Evolutionary conservation across 2,113 vertebrate species (phyloP), one percentile per base, ranked within the genome.

Genomic region (Burhinus bistriatus): DNA sequence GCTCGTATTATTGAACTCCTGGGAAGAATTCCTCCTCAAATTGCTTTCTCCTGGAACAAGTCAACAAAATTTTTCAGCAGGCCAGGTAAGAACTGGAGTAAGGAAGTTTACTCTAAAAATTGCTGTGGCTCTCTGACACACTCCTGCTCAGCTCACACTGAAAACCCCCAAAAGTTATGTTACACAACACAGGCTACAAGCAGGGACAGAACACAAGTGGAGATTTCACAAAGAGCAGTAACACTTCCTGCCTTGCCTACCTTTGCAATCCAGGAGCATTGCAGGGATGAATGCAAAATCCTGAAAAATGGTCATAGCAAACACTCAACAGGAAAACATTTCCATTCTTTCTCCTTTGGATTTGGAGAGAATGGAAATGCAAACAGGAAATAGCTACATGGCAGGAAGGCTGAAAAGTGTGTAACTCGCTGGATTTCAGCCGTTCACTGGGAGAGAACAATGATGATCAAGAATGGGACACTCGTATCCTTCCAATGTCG

Each of bases 1-100:
- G 98, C 98, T 91, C 96, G 98, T 85, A 99, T 99, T 76, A 98
- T 98, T 42, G 98, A 99, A 77, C 98, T 99, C 81, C 96, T 99
- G 49, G 99, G 98, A 69, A 98, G 97, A 97, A 99, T 99, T 70
- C 98, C 99, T 57, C 92, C 97, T 54, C 96, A 96, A 83, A 97
- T 98, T 45, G 97, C 97, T 64, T 93, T 98, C 57, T 98, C 98
- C 27, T 98, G 98, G 42, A 99, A 98, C 95, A 98, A 98, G 83
- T 98, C 98, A 42, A 95, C 97, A 58, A 95, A 98, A 13, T 99
- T 98, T 96, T 99, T 99, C 94, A 98, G 89, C 93, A 98, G 84
- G 57, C 98, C 97, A 97, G 99, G 99, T 99, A 92, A 97, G 96
- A 83, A 78, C 0, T 8, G 9, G 52, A 45, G 32, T 45, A 82